Evolutionary conservation across 2,113 vertebrate species (phyloP), one percentile per base, ranked within the genome.

Genomic region (Kobus ellipsiprymnus): DNA sequence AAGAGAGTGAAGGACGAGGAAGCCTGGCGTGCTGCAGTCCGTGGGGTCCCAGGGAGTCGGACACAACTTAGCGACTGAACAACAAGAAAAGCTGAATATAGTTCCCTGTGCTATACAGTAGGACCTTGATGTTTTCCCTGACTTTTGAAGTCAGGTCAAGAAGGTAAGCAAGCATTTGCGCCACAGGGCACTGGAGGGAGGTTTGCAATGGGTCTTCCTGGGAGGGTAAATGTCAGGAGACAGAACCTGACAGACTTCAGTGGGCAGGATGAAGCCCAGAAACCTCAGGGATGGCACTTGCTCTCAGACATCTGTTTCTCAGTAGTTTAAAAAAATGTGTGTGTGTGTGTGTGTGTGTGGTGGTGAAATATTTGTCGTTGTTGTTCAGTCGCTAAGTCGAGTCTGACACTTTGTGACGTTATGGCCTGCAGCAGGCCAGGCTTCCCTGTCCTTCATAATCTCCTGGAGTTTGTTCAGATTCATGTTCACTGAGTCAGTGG

Each of bases 171-270:
- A 8, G 46, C 84, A 50, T 10, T 19, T 84, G 52, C 14, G 8
- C 23, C 0, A 0, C 1, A 6, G 25, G 13, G 12, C 27, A 0
- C 29, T 40, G 62, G 52, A 81, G 95, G 82, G 60, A 54, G 54
- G 3, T 46, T 8, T 52, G 52, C 10, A 0, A 0, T 12, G 62
- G n/a, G 59, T 80, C 44, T n/a, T 46, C 44, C 33, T 14, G 8
- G 86, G 36, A 54, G 25, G 9, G 5, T 6, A 46, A 60, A 4
- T 33, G 8, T 74, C 27, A 67, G 60, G 46, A 30, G 36, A 81
- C 52, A 74, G 90, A 82, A 55, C 27, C 29, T n/a, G 27, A 46
- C 2, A 3, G 27, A n/a, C 54, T 67, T 50, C 19, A 4, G 40
- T 0, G 19, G 48, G 6, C 16, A 5, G 15, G 16, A 3, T 11